Evolutionary conservation across 1,140 invertebrate genomes (phyloP).

Genomic region (Schlechtendalia chinensis): DNA sequence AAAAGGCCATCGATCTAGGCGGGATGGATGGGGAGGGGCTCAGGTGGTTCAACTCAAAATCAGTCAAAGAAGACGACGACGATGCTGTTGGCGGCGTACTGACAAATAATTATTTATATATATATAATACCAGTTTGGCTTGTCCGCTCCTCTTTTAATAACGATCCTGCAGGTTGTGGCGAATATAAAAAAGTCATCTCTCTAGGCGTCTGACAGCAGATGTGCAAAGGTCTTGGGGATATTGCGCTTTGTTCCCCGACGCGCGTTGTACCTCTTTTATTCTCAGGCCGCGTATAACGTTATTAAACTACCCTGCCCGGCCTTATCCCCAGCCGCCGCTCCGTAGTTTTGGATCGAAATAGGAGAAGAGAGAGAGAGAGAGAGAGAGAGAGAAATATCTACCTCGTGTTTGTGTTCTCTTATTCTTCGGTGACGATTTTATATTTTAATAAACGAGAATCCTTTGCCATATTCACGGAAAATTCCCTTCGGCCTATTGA

Average conservation of each 20-base stretch:
- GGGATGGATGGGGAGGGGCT: not conserved
- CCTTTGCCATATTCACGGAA: conserved; percentile 19
- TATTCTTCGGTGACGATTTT: conserved; percentile 35
- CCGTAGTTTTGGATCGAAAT: not conserved
- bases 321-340: not conserved
- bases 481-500: not conserved
- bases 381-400: not conserved
- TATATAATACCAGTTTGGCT: conserved; percentile 28
- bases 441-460: conserved; percentile 39
- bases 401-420: conserved; percentile 17
- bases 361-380: too few relatives aligned
- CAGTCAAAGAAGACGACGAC: conserved; percentile 3
- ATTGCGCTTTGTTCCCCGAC: conserved; percentile 44
- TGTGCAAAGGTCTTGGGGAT: conserved; percentile 48
- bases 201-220: conserved; percentile 33
- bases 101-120: conserved; percentile 45
- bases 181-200: conserved; percentile 49
- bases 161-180: conserved; percentile 41
- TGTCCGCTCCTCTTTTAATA: conserved; percentile 48
- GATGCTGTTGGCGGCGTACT: not conserved
- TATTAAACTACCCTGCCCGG: conserved; percentile 9
- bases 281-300: conserved; percentile 36
- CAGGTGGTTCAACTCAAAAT: conserved; percentile 42
- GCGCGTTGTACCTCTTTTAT: conserved; percentile 43
- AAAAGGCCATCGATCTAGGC: too few relatives aligned